Evolutionary conservation across 2,113 vertebrate genomes (phyloP), one percentile per base, ranked within the genome.

Genomic region (Triplophysa siluroides): DNA sequence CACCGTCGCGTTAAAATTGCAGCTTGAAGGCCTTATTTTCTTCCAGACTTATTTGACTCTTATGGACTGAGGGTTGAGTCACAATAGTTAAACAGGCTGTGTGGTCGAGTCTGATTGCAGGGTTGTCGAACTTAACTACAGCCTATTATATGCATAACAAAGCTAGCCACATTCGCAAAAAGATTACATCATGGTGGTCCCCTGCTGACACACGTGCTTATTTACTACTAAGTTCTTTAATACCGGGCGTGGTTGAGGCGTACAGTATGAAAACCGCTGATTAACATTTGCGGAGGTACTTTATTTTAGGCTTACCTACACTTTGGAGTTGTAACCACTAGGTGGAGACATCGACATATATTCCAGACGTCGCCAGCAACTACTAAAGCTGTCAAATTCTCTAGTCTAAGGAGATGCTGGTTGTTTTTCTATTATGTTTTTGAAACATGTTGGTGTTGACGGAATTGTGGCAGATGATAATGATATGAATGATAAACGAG

Each of bases 281-380:
- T 29, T 33, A 24, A 14, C 2, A 24, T 7, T 38, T 70, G 18
- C 1, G 10, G 43, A 50, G 11, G 13, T 14, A 41, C 5, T 6
- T 58, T 60, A 47, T 1, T 8, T 12, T 5, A 8, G 7, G 38
- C 14, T n/a, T 8, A 38, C 12, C 26, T 79, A 66, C 8, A 78
- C 26, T 13, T 41, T 10, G n/a, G 12, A 43, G 21, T 14, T 23
- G 8, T 38, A 60, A 72, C 83, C 84, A 73, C 77, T 24, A 8
- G 87, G 14, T 64, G 82, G 72, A 79, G n/a, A 50, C 67, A 16
- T 9, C 41, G 38, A 63, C 33, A 62, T 24, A 70, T 50, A 10
- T 26, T 9, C 19, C 6, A 29, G 29, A 29, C 4, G 29, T 29
- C 29, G 29, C 29, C 29, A 4, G 3, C 29, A 7, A 38, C 33